phyloP scores from a whole-genome alignment of 2,888 invertebrate genomes.

The Dasypolia templi region DNA sequence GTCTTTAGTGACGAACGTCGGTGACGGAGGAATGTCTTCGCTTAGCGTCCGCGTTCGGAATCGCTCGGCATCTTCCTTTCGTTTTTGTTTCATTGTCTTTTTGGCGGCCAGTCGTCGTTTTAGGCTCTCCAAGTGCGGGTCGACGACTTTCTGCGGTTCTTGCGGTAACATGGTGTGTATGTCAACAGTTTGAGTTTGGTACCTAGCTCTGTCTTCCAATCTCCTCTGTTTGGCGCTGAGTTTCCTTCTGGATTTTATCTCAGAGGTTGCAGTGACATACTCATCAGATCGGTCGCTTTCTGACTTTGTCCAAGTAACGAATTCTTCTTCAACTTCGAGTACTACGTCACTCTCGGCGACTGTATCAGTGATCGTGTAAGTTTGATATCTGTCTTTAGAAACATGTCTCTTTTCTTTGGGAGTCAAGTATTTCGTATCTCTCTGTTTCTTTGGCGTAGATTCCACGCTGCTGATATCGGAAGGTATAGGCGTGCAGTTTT shows the following conservation, averaged over 20 bases:
- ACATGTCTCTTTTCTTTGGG: slow-evolving; percentile 94
- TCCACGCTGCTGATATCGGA: slow-evolving; percentile 94
- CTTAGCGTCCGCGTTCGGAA: slow-evolving; percentile 94
- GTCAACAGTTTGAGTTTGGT: slow-evolving; percentile 92
- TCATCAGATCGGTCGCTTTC: slow-evolving; percentile 85
- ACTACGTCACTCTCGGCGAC: slow-evolving; percentile 78
- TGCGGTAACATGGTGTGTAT: slow-evolving; percentile 78
- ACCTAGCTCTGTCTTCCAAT: slow-evolving; percentile 92
- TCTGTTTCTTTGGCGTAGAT: slow-evolving; percentile 93
- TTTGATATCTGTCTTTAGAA: slow-evolving; percentile 95
- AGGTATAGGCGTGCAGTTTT: slow-evolving; percentile 91
- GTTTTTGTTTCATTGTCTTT: slow-evolving; percentile 90
- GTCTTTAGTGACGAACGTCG: slow-evolving; percentile 86
- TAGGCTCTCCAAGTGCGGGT: slow-evolving; percentile 83
- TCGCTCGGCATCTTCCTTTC: slow-evolving; percentile 92
- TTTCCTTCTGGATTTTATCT: slow-evolving; percentile 81
- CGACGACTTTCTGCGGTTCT: slow-evolving; percentile 69
- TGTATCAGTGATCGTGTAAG: slow-evolving; percentile 94
- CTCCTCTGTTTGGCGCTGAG: slow-evolving; percentile 92
- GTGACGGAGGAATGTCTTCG: slow-evolving; percentile 88
- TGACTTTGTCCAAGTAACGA: slow-evolving; percentile 86
- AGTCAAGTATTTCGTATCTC: slow-evolving; percentile 90
- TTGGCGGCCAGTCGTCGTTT: slow-evolving; percentile 85
- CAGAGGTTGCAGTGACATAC: slow-evolving; percentile 80
- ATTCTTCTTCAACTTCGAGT: slow-evolving; percentile 81